Evolutionary conservation across 2,888 invertebrate species (phyloP).

Genomic region (Tetragnatha montana): DNA sequence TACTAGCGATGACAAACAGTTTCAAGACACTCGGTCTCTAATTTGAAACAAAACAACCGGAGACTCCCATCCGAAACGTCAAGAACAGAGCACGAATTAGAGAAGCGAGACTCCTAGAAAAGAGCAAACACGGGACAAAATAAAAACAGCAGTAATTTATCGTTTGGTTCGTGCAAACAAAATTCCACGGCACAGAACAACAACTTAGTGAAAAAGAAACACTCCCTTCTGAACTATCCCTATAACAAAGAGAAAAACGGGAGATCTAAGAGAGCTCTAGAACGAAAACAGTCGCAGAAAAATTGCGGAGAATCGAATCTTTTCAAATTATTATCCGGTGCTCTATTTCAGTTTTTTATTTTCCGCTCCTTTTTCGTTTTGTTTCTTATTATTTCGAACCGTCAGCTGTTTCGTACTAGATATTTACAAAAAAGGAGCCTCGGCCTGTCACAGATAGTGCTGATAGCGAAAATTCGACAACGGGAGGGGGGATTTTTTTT

Average conservation of each 20-base stretch:
- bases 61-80: background rate
- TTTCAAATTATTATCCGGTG: constrained; percentile 44
- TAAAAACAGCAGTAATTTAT: background rate
- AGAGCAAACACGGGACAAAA: background rate
- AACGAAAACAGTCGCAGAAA: background rate
- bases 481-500: constrained; percentile 7
- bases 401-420: constrained; percentile 49
- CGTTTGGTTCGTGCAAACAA: constrained; percentile 28
- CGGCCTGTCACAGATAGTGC: constrained; percentile 28
- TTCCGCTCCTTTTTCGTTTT: constrained; percentile 2
- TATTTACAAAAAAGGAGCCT: constrained; percentile 33
- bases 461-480: constrained; percentile 42
- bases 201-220: background rate
- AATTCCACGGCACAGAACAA: background rate
- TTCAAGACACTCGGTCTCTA: background rate
- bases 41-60: background rate
- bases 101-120: background rate
- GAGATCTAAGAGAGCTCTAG: background rate
- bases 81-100: background rate
- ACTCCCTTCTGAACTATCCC: background rate
- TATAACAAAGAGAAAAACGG: background rate
- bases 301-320: constrained; percentile 18
- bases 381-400: background rate
- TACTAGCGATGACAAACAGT: background rate
- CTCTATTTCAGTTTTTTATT: background rate